Evolutionary conservation across 1,140 invertebrate genomes (phyloP).

Genomic region (Zophobas atratus): DNA sequence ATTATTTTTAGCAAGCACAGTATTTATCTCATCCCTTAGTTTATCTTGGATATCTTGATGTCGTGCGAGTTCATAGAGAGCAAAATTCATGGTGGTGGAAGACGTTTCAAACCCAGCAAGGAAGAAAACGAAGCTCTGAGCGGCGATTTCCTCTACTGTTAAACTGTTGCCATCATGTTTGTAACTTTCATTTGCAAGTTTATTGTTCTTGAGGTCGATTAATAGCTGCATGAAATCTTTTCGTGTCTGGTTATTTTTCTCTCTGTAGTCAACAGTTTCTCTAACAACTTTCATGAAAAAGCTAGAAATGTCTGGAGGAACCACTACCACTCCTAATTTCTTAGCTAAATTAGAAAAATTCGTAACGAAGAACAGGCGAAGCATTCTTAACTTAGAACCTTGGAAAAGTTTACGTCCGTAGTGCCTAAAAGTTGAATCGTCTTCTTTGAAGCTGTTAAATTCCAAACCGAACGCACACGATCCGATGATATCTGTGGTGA

Average conservation of each 20-base stretch:
- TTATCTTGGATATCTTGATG: constrained; percentile 72
- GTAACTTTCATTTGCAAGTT: constrained; percentile 6
- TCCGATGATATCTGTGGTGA: constrained; percentile 20
- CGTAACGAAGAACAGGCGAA: no score
- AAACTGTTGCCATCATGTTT: background rate
- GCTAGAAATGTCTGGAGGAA: background rate
- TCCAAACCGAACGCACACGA: no score
- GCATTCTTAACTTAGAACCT: no score
- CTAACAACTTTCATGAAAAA: no score
- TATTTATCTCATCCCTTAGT: constrained; percentile 71
- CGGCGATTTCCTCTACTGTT: constrained; percentile 62
- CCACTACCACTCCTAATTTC: background rate
- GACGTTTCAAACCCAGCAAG: constrained; percentile 77
- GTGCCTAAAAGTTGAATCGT: no score
- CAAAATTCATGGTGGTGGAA: constrained; percentile 71
- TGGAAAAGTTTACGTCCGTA: no score
- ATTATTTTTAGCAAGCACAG: constrained; percentile 46
- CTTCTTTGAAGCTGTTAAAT: background rate
- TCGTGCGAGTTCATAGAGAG: constrained; percentile 71
- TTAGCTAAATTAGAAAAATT: constrained; percentile 50
- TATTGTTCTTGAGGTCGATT: constrained; percentile 36
- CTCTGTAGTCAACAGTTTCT: constrained; percentile 20
- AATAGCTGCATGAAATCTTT: constrained; percentile 59
- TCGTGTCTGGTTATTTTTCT: constrained; percentile 45
- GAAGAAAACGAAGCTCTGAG: constrained; percentile 72